A percentile compares a stretch with the other conserved stretches of the same genome.
These are phyloP conservation scores for Hirtodrosophila trivittata DNA, from an alignment of 2,888 invertebrate genomes.

Conservation along the genomic window DNA sequence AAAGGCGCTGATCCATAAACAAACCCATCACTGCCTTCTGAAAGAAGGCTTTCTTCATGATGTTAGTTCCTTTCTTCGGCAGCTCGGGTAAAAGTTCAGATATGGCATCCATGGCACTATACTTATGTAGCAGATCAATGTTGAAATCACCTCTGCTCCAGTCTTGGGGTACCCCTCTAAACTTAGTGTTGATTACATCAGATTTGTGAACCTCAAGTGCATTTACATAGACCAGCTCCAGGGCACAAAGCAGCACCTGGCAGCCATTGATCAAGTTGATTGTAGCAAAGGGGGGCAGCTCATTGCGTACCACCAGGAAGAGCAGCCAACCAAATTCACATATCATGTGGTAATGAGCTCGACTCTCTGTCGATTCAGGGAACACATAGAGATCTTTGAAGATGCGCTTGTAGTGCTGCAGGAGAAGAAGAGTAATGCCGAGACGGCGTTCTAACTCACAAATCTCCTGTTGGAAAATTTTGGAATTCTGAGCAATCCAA, in stretches of 20 bases:
- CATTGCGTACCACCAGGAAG: constrained; percentile 58
- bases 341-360: constrained; percentile 42
- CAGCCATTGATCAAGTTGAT: constrained; percentile 48
- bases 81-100: constrained; percentile 48
- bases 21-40: constrained; percentile 45
- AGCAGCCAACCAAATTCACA: constrained; percentile 67
- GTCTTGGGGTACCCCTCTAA: constrained; percentile 44
- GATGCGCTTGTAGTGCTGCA: constrained; percentile 53
- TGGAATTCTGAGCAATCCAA: constrained; percentile 40
- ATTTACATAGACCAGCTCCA: constrained; percentile 63
- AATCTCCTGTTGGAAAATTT: constrained; percentile 43
- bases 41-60: constrained; percentile 50
- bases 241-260: constrained; percentile 55
- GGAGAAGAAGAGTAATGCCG: constrained; percentile 38
- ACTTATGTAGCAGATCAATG: constrained; percentile 15
- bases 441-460: constrained; percentile 41
- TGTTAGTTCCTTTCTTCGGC: constrained; percentile 16
- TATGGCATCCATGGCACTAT: constrained; percentile 45
- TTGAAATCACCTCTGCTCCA: constrained; percentile 52
- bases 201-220: constrained; percentile 53
- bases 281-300: constrained; percentile 42
- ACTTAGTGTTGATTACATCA: constrained; percentile 40
- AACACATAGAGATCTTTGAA: constrained; percentile 43
- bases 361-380: constrained; percentile 36
- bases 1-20: constrained; percentile 53